Conservation (phyloP, 2,797 vertebrate species). For the Chlorospingus flavigularis region DNA sequence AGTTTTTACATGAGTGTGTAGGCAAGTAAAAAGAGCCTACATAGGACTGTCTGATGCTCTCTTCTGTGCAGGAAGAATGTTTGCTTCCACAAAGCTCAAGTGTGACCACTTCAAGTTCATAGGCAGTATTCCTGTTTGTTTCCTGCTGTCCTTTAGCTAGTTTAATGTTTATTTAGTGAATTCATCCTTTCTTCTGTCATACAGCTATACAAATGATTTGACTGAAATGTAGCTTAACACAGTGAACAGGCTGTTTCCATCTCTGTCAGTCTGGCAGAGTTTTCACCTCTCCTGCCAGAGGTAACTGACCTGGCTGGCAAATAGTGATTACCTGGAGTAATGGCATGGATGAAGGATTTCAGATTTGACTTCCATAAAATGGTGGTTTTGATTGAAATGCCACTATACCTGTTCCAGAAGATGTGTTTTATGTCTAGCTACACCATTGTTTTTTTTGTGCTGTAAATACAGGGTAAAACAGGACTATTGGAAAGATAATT, state of each 20-base stretch:
- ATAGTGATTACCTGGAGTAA: not conserved
- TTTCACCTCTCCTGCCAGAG: slow-evolving; percentile 17
- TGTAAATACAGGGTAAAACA: not conserved
- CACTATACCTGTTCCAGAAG: not conserved
- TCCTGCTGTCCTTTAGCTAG: not conserved
- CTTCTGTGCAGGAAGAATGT: not conserved
- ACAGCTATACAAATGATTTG: not conserved
- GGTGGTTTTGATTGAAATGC: not conserved
- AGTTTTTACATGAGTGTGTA: not conserved
- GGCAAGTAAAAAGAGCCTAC: accelerated
- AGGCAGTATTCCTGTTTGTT: not conserved
- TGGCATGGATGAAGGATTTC: not conserved
- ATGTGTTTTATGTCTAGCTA: not conserved
- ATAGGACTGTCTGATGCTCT: not conserved
- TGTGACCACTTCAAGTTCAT: not conserved
- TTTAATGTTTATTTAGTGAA: not conserved
- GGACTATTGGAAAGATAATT: not conserved
- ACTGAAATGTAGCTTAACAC: not conserved
- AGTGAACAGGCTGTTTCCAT: not conserved
- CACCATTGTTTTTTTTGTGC: not conserved
- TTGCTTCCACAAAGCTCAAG: not conserved
- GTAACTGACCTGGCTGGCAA: slow-evolving; percentile 1
- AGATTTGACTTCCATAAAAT: not conserved
- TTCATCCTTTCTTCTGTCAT: not conserved
- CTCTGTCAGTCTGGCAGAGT: not conserved